These are phyloP conservation scores for Aphidius ervi DNA, from an alignment of 1,140 invertebrate genomes.

Conservation along the genomic window DNA sequence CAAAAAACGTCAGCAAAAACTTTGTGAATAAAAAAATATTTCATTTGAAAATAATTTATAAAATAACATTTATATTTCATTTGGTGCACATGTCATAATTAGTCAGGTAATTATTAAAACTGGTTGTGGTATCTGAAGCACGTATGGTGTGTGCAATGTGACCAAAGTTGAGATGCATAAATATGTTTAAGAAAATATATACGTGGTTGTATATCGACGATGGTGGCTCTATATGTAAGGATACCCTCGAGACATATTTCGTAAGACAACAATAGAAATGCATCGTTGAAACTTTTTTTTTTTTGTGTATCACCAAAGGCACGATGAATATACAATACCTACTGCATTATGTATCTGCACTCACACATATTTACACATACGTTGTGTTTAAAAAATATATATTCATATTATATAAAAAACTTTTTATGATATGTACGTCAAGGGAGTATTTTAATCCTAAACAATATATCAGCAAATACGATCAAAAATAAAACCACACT, in stretches of 20 bases:
- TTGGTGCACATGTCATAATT: too few relatives aligned
- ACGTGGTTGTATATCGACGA: conserved; percentile 14
- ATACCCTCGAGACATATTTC: conserved; percentile 30
- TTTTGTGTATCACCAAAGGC: too few relatives aligned
- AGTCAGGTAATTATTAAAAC: neutral
- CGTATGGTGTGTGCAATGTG: neutral
- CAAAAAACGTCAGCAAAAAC: too few relatives aligned
- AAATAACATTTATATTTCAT: too few relatives aligned
- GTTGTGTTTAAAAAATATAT: conserved; percentile 6
- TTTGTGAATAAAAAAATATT: too few relatives aligned
- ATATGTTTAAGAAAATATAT: conserved; percentile 19
- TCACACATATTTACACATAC: conserved; percentile 6
- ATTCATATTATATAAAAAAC: neutral
- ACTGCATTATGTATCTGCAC: conserved; percentile 46
- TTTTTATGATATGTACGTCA: too few relatives aligned
- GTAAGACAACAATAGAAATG: conserved; percentile 45
- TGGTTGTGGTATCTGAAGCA: neutral
- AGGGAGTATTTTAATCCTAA: neutral
- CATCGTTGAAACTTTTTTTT: conserved; percentile 41
- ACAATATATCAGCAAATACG: neutral
- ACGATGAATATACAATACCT: conserved; percentile 38
- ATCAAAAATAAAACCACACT: conserved; percentile 33
- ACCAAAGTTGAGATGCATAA: conserved; percentile 22
- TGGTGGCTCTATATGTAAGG: conserved; percentile 32
- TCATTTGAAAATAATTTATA: too few relatives aligned